Percentiles rank a stretch among this genome's conserved stretches.
These are phyloP conservation scores for Perdita meconis DNA, from an alignment of 2,888 invertebrate genomes.

Conservation along the genomic window DNA sequence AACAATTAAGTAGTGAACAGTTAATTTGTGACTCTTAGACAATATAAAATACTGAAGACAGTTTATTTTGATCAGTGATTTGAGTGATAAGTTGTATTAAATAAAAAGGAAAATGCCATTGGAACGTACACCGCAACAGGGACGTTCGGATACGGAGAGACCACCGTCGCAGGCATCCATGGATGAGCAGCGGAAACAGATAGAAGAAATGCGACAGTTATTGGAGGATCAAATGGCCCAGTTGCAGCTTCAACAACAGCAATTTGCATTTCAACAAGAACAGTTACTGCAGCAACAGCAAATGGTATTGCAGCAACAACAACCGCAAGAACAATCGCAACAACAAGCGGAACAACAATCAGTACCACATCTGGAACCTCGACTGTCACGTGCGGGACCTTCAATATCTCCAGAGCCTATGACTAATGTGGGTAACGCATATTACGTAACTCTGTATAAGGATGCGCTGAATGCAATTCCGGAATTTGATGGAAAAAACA, in stretches of 20 bases:
- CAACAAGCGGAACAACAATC: neutral
- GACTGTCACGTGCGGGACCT: neutral
- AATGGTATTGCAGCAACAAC: neutral
- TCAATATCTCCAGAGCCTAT: neutral
- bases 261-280: neutral
- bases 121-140: neutral
- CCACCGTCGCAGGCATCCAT: neutral
- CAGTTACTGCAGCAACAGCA: neutral
- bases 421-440: neutral
- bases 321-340: neutral
- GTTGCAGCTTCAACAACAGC: conserved; percentile 11
- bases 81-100: neutral
- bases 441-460: neutral
- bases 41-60: neutral
- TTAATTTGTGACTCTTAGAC: conserved; percentile 2
- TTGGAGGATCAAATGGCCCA: neutral
- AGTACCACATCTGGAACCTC: neutral
- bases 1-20: neutral
- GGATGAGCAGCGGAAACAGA: neutral
- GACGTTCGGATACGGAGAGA: neutral
- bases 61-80: neutral
- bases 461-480: conserved; percentile 11
- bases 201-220: neutral
- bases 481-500: conserved; percentile 6
- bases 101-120: neutral